Evolutionary conservation across 2,888 invertebrate species (phyloP).

Genomic region (Dione vanillae): DNA sequence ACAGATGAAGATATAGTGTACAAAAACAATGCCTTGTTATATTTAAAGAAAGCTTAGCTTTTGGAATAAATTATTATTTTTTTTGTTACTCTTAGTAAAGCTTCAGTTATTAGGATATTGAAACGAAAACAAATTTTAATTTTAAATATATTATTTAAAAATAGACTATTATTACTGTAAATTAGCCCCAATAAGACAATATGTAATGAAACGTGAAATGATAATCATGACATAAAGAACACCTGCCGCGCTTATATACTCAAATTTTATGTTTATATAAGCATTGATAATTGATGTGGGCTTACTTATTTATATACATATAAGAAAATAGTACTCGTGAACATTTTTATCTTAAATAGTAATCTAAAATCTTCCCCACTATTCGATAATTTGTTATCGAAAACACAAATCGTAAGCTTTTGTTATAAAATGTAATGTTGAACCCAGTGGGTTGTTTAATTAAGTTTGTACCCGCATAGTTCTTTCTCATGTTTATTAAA

Average conservation of each 20-base stretch:
- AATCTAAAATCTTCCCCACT: slow-evolving; percentile 45
- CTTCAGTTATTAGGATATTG: neutral
- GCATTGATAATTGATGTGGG: neutral
- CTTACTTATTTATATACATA: slow-evolving; percentile 14
- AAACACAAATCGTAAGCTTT: slow-evolving; percentile 54
- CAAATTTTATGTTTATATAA: neutral
- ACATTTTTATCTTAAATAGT: slow-evolving; percentile 18
- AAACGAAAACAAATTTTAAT: no score
- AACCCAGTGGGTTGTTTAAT: slow-evolving; percentile 50
- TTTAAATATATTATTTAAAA: no score
- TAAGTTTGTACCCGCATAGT: slow-evolving; percentile 44
- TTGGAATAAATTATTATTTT: neutral
- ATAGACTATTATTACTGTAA: no score
- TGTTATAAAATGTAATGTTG: slow-evolving; percentile 50
- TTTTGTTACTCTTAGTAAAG: neutral
- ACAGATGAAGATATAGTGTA: slow-evolving; percentile 67
- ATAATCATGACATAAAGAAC: no score
- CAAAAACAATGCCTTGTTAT: slow-evolving; percentile 7
- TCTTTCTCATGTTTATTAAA: slow-evolving; percentile 2
- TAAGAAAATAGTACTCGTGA: slow-evolving; percentile 18
- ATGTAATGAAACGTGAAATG: no score
- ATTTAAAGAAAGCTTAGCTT: neutral
- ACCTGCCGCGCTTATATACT: neutral
- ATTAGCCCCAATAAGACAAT: no score
- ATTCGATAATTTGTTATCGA: slow-evolving; percentile 60